phyloP scores from a whole-genome alignment of 2,113 vertebrate genomes.

The Rhabdornis inornatus region DNA sequence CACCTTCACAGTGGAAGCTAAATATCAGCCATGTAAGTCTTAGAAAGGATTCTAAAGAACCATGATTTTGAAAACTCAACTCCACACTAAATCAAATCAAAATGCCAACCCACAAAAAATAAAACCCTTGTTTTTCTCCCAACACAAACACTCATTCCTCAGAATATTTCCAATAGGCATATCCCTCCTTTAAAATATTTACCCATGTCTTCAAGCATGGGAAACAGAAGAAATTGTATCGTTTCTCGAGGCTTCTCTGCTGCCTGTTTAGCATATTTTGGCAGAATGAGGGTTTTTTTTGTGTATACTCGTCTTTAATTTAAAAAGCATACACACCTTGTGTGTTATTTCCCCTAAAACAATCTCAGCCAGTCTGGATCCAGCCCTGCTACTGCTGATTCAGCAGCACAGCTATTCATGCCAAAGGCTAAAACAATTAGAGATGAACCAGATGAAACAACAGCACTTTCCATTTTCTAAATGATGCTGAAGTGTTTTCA shows the following conservation, averaged over 20 bases:
- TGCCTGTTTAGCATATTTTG: background rate
- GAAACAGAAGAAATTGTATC: background rate
- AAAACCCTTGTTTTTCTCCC: background rate
- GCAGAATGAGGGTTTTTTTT: background rate
- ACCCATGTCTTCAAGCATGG: background rate
- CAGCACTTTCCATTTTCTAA: conserved; percentile 44
- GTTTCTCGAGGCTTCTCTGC: background rate
- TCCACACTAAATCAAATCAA: background rate
- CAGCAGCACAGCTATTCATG: background rate
- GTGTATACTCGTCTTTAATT: background rate
- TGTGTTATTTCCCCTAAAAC: background rate
- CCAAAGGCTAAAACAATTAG: conserved; percentile 59
- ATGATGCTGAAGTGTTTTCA: conserved; percentile 12
- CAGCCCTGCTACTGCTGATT: background rate
- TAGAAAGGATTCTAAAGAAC: background rate
- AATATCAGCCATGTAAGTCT: background rate
- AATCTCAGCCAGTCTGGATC: background rate
- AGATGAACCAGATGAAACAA: conserved; percentile 40
- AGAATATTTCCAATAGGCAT: background rate
- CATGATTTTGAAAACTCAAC: background rate
- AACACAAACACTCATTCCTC: fast-evolving
- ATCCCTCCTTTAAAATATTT: background rate
- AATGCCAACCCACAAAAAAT: background rate
- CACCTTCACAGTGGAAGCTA: background rate
- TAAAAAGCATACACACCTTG: background rate